Evolutionary conservation across 1,140 invertebrate genomes (phyloP), one percentile per base, ranked within the genome.

Genomic region (Drosophila rhopaloa): DNA sequence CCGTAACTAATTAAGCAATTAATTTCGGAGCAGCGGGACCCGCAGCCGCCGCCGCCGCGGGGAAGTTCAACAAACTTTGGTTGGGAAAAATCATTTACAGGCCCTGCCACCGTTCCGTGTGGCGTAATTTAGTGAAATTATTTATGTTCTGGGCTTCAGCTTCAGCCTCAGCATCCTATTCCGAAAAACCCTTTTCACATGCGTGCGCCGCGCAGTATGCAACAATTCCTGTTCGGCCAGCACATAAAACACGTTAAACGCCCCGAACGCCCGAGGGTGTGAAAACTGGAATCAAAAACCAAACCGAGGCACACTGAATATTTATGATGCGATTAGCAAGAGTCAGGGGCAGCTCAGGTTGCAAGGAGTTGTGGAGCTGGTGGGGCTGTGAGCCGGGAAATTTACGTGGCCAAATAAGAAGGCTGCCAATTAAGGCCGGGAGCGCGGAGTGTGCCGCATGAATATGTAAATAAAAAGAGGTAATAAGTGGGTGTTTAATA

Each of bases 401-500:
- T 84, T 86, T 84, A 84, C 81, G 77, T 73, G 67, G 62, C 68
- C 75, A 82, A 80, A 81, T 75, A 76, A 76, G 79, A 79, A 79
- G 76, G 67, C 80, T 88, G 81, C 85, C 83, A 91, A 90, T 90
- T 90, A 88, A 89, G 73, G 72, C 72, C 62, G 60, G 53, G 16
- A 66, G 76, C 60, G 74, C 54, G 73, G 68, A 75, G 75, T 76
- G 81, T 67, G 73, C 71, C 75, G 89, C 80, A 88, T 91, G 88
- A 91, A 91, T 91, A 91, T 91, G 84, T 88, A 88, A 88, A 88
- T 89, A 88, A 88, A 91, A 91, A 82, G 80, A 88, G 88, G 80
- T 91, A 88, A 91, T 91, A 91, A 91, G 88, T 91, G 88, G 88
- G 88, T 91, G 88, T 91, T 91, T 91, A 91, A 91, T 91, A 91